A percentile compares a stretch with the other conserved stretches of the same genome.
Conservation (phyloP, 1,140 invertebrate genomes). For the Bombus pascuorum region DNA sequence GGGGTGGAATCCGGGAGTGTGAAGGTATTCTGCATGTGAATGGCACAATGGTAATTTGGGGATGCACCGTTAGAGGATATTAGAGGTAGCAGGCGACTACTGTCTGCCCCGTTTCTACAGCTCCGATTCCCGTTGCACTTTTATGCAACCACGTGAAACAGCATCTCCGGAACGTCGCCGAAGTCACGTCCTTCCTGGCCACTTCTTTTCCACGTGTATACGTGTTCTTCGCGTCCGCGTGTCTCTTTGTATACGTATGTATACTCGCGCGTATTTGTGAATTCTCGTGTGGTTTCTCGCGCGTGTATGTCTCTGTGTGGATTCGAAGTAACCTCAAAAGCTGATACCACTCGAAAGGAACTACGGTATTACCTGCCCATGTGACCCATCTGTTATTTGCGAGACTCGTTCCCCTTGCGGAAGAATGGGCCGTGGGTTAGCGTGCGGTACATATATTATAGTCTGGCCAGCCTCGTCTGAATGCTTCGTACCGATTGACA, state of each 20-base stretch:
- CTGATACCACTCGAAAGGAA: constrained; percentile 68
- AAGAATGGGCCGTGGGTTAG: constrained; percentile 40
- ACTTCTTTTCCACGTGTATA: constrained; percentile 18
- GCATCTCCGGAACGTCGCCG: constrained; percentile 48
- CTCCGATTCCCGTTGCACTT: constrained; percentile 46
- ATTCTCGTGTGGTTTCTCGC: background rate
- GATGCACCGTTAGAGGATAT: constrained; percentile 78
- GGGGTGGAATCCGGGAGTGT: constrained; percentile 62
- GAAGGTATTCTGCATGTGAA: constrained; percentile 80
- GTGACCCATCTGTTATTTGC: constrained; percentile 56
- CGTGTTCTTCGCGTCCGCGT: background rate
- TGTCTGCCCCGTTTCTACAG: constrained; percentile 18
- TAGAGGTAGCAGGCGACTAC: constrained; percentile 42
- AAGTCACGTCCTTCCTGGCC: constrained; percentile 70
- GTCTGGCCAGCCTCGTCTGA: constrained; percentile 9
- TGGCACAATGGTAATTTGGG: constrained; percentile 78
- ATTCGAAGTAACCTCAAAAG: constrained; percentile 55
- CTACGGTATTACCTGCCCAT: constrained; percentile 69
- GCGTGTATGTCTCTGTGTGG: constrained; percentile 15
- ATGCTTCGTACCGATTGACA: constrained; percentile 51
- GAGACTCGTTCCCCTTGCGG: background rate
- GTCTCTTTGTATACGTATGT: background rate
- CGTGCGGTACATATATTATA: constrained; percentile 51
- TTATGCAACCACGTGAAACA: constrained; percentile 50
- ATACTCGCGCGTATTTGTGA: background rate